phyloP scores from a whole-genome alignment of 2,888 invertebrate species.

The Matsumyia berberina region DNA sequence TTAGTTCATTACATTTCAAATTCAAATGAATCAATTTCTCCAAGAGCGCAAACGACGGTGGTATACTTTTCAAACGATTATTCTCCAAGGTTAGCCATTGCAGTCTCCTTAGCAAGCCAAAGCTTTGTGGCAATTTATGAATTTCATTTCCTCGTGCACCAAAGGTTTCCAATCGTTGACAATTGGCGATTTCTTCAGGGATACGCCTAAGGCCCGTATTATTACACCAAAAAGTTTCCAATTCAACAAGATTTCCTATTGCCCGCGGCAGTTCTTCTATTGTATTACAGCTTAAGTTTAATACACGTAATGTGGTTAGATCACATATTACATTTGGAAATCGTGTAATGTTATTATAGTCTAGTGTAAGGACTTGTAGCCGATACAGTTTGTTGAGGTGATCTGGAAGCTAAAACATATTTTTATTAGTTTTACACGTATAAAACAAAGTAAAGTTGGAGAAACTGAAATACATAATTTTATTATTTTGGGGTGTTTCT shows the following conservation, averaged over 20 bases:
- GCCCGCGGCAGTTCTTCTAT: conserved; percentile 86
- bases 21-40: conserved; percentile 87
- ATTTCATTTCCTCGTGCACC: conserved; percentile 88
- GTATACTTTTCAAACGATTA: conserved; percentile 86
- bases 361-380: conserved; percentile 87
- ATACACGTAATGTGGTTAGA: conserved; percentile 86
- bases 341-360: conserved; percentile 87
- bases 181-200: conserved; percentile 87
- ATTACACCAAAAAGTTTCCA: conserved; percentile 89
- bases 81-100: conserved; percentile 89
- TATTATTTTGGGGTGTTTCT: too few relatives aligned
- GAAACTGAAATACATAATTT: too few relatives aligned
- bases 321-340: conserved; percentile 87
- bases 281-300: conserved; percentile 89
- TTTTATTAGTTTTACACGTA: not conserved
- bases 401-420: conserved; percentile 82
- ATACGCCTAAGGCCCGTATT: conserved; percentile 86
- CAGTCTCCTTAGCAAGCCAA: conserved; percentile 86
- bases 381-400: conserved; percentile 86
- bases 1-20: conserved; percentile 86
- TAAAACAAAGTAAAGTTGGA: too few relatives aligned
- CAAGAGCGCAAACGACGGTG: conserved; percentile 85
- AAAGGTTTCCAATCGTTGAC: conserved; percentile 87
- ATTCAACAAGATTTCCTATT: conserved; percentile 86
- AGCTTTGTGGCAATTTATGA: conserved; percentile 85